Evolutionary conservation across 2,888 invertebrate genomes (phyloP).

Genomic region (Apocheima hispidaria): DNA sequence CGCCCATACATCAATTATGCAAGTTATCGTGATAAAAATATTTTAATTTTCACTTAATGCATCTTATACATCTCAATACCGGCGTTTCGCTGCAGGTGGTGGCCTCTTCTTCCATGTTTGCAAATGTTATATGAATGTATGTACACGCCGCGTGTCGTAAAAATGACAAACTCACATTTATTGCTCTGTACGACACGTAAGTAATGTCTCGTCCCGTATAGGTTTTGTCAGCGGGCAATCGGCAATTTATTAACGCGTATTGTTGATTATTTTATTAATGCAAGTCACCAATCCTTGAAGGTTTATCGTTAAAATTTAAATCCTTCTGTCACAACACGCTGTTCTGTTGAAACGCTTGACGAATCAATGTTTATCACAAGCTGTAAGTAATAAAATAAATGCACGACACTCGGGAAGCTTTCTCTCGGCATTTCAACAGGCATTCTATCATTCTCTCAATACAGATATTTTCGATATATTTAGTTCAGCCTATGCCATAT

Average conservation of each 20-base stretch:
- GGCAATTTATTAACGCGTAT: constrained; percentile 75
- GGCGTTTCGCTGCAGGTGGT: constrained; percentile 68
- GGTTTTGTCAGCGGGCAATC: constrained; percentile 81
- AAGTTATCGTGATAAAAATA: constrained; percentile 48
- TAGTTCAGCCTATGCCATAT: constrained; percentile 33
- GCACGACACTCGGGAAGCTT: constrained; percentile 35
- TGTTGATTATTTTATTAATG: constrained; percentile 80
- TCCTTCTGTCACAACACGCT: constrained; percentile 53
- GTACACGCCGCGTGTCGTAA: constrained; percentile 69
- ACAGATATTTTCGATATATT: constrained; percentile 30
- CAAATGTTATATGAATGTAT: constrained; percentile 58
- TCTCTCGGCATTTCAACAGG: constrained; percentile 40
- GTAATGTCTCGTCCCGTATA: constrained; percentile 75
- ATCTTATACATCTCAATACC: constrained; percentile 58
- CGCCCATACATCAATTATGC: constrained; percentile 43
- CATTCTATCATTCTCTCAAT: constrained; percentile 35
- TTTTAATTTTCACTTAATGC: constrained; percentile 50
- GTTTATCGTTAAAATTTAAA: constrained; percentile 57
- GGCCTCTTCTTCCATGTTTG: constrained; percentile 62
- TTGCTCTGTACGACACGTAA: constrained; percentile 71
- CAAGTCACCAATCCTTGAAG: constrained; percentile 61
- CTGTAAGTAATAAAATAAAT: constrained; percentile 45
- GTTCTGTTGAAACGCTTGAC: constrained; percentile 58
- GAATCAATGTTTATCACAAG: constrained; percentile 55
- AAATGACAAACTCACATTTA: constrained; percentile 79